Evolutionary conservation across 2,888 invertebrate species (phyloP).

Genomic region (Dendrolimus pini): DNA sequence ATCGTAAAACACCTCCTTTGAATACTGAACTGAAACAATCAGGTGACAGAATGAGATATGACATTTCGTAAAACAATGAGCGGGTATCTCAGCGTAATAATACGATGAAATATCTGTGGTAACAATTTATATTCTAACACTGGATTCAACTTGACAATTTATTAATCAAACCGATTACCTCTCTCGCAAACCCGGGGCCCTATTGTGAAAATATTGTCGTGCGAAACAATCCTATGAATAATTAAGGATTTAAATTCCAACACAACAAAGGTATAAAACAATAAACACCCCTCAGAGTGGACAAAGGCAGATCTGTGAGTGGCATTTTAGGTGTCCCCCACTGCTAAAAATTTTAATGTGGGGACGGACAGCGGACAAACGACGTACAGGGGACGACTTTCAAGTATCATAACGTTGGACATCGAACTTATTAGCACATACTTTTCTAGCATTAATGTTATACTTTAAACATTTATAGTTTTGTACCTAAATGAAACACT

Average conservation of each 20-base stretch:
- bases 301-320: conserved; percentile 67
- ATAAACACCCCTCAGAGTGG: conserved; percentile 68
- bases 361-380: conserved; percentile 20
- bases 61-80: conserved; percentile 74
- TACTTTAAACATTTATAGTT: no score
- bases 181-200: conserved; percentile 58
- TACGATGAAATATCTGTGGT: conserved; percentile 73
- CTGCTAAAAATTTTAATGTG: conserved; percentile 46
- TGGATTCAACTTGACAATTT: conserved; percentile 77
- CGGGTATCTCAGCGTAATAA: conserved; percentile 60
- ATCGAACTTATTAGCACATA: conserved; percentile 19
- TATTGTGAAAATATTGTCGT: conserved; percentile 75
- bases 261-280: conserved; percentile 73
- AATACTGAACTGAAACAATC: conserved; percentile 57
- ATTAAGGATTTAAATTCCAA: conserved; percentile 76
- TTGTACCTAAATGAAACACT: no score
- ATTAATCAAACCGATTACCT: conserved; percentile 76
- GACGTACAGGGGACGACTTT: not conserved
- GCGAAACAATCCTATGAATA: conserved; percentile 75
- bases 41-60: conserved; percentile 73
- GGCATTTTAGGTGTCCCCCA: conserved; percentile 55
- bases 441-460: no score
- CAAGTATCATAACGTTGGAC: not conserved
- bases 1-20: conserved; percentile 33
- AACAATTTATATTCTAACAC: conserved; percentile 73